Evolutionary conservation across 2,113 vertebrate species (phyloP).

Genomic region (Proteles cristata): DNA sequence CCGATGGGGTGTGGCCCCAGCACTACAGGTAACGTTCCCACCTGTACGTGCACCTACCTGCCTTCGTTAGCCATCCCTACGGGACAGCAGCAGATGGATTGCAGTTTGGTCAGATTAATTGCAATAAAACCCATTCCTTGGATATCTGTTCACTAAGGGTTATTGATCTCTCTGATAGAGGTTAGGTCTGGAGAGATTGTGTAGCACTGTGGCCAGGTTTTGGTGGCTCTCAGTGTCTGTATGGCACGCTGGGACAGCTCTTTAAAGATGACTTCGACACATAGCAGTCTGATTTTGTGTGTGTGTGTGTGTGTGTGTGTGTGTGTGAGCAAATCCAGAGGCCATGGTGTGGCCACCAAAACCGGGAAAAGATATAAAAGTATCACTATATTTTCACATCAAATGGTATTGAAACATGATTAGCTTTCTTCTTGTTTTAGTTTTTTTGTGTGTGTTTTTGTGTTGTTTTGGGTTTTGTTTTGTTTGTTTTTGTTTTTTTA

Average conservation of each 20-base stretch:
- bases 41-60: fast-evolving
- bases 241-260: neutral
- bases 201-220: neutral
- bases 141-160: neutral
- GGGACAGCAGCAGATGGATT: neutral
- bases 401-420: neutral
- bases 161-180: neutral
- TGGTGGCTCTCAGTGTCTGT: neutral
- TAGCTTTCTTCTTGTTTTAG: neutral
- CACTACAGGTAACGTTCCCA: fast-evolving
- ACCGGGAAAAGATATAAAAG: neutral
- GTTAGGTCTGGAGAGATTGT: neutral
- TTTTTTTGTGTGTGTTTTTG: neutral
- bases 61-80: neutral
- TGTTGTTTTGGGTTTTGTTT: no score
- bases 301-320: no score
- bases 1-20: neutral
- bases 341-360: neutral
- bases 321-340: neutral
- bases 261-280: neutral
- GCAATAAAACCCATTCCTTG: neutral
- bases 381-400: neutral
- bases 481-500: neutral
- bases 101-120: neutral
- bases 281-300: neutral